Percentiles rank a stretch among this genome's conserved stretches.
These are phyloP conservation scores for Pica pica DNA, from an alignment of 2,113 vertebrate genomes.

Conservation along the genomic window DNA sequence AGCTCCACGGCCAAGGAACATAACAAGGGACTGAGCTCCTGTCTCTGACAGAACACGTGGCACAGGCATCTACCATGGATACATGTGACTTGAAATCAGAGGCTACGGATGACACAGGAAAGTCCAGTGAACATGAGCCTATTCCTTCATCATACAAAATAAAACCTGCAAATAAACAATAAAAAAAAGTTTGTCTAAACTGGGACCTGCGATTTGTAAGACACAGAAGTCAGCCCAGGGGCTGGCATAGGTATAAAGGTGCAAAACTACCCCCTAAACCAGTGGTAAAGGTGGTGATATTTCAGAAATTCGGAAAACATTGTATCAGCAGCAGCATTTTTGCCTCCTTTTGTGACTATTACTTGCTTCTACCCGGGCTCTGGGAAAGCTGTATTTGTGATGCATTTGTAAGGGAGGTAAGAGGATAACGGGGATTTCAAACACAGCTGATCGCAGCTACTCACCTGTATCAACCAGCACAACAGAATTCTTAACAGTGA, in stretches of 20 bases:
- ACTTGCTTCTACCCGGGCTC: background rate
- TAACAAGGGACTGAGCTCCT: background rate
- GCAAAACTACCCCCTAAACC: background rate
- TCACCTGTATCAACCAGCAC: background rate
- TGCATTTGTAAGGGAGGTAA: background rate
- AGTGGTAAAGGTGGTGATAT: background rate
- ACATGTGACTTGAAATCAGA: background rate
- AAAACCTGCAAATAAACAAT: background rate
- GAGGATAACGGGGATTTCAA: background rate
- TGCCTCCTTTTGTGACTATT: background rate
- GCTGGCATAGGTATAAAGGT: accelerated
- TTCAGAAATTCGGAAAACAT: background rate
- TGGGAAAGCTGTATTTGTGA: background rate
- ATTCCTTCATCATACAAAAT: background rate
- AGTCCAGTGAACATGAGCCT: background rate
- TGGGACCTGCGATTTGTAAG: background rate
- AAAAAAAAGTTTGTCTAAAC: background rate
- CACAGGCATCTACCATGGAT: background rate
- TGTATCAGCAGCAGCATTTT: background rate
- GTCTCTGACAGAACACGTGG: background rate
- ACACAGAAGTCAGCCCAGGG: background rate
- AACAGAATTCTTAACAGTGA: background rate
- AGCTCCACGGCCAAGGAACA: background rate
- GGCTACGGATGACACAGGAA: background rate
- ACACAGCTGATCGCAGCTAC: background rate